phyloP scores from a whole-genome alignment of 2,797 vertebrate species.

The Sciurus carolinensis region DNA sequence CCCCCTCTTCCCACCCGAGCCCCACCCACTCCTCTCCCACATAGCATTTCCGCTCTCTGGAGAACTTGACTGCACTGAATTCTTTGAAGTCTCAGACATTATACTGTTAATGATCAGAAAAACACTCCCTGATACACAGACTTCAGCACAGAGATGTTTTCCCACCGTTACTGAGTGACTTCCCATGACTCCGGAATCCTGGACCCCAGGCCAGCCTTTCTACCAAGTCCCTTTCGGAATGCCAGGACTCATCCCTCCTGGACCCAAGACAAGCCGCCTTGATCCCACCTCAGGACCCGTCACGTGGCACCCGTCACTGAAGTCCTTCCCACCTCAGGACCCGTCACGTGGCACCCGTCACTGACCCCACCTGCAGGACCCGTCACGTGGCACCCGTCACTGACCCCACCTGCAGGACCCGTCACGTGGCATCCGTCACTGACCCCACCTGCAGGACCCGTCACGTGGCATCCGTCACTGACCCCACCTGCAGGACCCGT shows the following conservation, averaged over 20 bases:
- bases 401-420: too few species aligned
- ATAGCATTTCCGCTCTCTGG: fast-evolving
- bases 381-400: too few species aligned
- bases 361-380: too few species aligned
- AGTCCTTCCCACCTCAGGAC: too few species aligned
- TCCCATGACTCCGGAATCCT: fast-evolving
- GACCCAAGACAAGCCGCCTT: neutral
- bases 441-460: too few species aligned
- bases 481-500: too few species aligned
- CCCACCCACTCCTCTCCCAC: neutral
- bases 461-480: too few species aligned
- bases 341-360: too few species aligned
- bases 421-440: too few species aligned
- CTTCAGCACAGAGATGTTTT: fast-evolving
- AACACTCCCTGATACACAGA: neutral
- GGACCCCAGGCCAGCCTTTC: fast-evolving
- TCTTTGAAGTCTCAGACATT: neutral
- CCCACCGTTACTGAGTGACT: fast-evolving
- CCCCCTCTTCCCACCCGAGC: fast-evolving
- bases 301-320: fast-evolving
- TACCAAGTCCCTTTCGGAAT: neutral
- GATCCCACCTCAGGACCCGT: too few species aligned
- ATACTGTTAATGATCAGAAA: fast-evolving
- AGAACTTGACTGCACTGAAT: fast-evolving
- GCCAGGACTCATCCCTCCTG: neutral